phyloP scores from a whole-genome alignment of 2,888 invertebrate genomes.

The Ommatoiulus sabulosus region DNA sequence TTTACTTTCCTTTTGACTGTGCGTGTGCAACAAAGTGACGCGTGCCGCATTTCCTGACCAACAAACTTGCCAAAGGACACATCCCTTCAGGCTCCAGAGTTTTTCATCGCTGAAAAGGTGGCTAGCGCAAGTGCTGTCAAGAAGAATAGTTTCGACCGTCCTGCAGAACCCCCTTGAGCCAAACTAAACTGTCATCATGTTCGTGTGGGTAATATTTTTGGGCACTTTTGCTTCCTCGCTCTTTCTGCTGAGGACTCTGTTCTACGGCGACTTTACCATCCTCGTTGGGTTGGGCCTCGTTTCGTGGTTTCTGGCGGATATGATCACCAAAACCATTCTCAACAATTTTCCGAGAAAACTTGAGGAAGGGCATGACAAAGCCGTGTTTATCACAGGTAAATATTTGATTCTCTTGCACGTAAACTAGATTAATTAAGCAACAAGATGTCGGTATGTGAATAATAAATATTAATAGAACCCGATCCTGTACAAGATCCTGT shows the following conservation, averaged over 20 bases:
- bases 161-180: not conserved
- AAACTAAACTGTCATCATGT: constrained; percentile 51
- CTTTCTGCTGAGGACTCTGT: constrained; percentile 56
- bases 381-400: constrained; percentile 64
- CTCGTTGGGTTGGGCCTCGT: constrained; percentile 56
- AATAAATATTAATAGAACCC: too few relatives aligned
- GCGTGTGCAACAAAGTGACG: not conserved
- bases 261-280: constrained; percentile 57
- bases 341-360: constrained; percentile 61
- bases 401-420: not conserved
- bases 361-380: constrained; percentile 62
- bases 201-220: constrained; percentile 59
- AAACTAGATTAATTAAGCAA: too few relatives aligned
- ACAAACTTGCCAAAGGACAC: constrained; percentile 34
- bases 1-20: not conserved
- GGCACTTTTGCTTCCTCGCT: constrained; percentile 49
- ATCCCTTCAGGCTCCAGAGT: not conserved
- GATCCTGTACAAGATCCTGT: not conserved
- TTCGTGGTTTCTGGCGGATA: constrained; percentile 60
- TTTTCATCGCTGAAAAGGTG: not conserved
- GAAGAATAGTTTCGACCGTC: not conserved
- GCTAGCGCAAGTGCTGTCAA: not conserved
- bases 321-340: constrained; percentile 61
- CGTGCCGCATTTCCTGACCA: not conserved
- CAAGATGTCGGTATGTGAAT: too few relatives aligned